Evolutionary conservation across 2,113 vertebrate genomes (phyloP).

Genomic region (Aspiorhynchus laticeps): DNA sequence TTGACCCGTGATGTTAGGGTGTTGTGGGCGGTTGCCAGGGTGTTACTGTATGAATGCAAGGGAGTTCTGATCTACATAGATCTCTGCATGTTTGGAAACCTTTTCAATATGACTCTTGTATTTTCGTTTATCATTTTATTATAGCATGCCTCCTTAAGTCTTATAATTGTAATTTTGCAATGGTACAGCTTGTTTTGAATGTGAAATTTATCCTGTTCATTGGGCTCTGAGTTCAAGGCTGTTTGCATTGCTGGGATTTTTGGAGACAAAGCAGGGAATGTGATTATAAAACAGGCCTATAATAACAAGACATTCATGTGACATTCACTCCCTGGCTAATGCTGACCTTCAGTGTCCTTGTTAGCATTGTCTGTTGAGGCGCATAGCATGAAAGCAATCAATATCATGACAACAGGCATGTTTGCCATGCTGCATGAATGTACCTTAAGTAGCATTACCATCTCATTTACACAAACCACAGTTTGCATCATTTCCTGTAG

Average conservation of each 20-base stretch:
- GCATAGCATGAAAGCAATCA: not conserved
- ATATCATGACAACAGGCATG: not conserved
- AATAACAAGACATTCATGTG: not conserved
- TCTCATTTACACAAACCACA: not conserved
- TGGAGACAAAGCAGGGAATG: not conserved
- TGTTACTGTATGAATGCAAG: not conserved
- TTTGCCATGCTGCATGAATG: not conserved
- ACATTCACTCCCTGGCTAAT: not conserved
- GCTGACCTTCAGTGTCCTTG: constrained; percentile 6
- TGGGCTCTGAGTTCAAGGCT: not conserved
- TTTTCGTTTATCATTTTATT: too few species aligned
- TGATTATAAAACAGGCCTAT: not conserved
- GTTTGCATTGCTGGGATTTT: not conserved
- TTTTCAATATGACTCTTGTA: too few species aligned
- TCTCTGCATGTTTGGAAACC: too few species aligned
- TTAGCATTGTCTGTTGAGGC: not conserved
- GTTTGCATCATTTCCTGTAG: not conserved
- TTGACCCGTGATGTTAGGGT: too few species aligned
- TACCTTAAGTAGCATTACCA: not conserved
- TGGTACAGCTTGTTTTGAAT: not conserved
- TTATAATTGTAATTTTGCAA: not conserved
- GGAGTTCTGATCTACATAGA: too few species aligned
- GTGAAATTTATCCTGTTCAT: not conserved
- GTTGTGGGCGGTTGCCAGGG: not conserved
- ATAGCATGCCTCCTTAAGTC: not conserved